These are phyloP conservation scores for Psittacula echo DNA, from an alignment of 2,797 vertebrate species.

Conservation along the genomic window DNA sequence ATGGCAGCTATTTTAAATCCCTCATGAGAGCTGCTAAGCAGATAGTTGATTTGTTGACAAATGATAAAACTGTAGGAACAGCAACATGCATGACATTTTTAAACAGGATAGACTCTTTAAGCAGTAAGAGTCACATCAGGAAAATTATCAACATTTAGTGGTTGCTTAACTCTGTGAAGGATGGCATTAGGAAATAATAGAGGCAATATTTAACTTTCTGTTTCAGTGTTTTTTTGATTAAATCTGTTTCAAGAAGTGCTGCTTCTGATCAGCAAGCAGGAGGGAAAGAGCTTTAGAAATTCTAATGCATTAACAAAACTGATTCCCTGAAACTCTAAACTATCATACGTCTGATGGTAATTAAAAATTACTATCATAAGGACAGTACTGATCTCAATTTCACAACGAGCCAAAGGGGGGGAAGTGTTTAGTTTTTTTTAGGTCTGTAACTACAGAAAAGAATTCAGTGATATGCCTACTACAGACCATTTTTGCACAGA, in stretches of 20 bases:
- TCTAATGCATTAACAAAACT: constrained; percentile 6
- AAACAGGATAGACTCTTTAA: constrained; percentile 60
- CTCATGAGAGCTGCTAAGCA: constrained; percentile 78
- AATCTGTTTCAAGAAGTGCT: constrained; percentile 58
- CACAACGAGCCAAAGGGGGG: neutral
- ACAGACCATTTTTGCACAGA: neutral
- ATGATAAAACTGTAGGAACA: constrained; percentile 77
- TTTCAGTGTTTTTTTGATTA: constrained; percentile 62
- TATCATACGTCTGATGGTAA: neutral
- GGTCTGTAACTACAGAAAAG: neutral
- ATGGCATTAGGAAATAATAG: constrained; percentile 62
- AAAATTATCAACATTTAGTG: constrained; percentile 73
- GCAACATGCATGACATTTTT: constrained; percentile 77
- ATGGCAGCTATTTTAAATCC: constrained; percentile 79
- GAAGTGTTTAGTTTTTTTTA: neutral
- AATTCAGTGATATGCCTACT: neutral
- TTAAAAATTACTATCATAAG: constrained; percentile 36
- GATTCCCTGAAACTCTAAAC: neutral
- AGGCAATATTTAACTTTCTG: constrained; percentile 47
- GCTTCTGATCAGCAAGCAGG: constrained; percentile 56
- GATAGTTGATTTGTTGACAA: constrained; percentile 84
- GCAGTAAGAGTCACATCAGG: constrained; percentile 62
- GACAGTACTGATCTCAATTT: neutral
- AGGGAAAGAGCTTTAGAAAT: constrained; percentile 11
- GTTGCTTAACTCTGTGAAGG: constrained; percentile 69